A percentile compares a stretch with the other conserved stretches of the same genome.
These are phyloP conservation scores for Diaphora mendica DNA, from an alignment of 2,888 invertebrate genomes.

Conservation along the genomic window DNA sequence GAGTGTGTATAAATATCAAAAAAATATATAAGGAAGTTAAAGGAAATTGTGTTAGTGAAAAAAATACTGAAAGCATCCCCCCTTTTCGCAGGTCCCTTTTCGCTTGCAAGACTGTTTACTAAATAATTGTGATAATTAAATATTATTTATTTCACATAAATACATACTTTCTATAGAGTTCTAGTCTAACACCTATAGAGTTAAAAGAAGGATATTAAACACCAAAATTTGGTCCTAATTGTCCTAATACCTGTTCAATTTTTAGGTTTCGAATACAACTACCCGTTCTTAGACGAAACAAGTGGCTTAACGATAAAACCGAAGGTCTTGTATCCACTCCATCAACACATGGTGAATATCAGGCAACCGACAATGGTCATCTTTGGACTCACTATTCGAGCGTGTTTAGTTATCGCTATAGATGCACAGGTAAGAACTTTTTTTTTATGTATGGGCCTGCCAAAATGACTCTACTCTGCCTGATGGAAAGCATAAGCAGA, in stretches of 20 bases:
- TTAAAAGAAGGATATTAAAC: background rate
- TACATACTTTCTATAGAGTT: background rate
- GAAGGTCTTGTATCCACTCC: constrained; percentile 89
- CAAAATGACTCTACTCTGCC: no score
- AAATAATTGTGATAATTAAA: background rate
- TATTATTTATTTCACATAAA: background rate
- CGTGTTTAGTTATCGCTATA: constrained; percentile 85
- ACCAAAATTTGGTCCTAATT: background rate
- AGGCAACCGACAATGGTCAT: constrained; percentile 90
- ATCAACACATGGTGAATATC: constrained; percentile 92
- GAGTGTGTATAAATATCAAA: constrained; percentile 14
- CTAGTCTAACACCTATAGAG: background rate
- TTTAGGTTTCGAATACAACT: constrained; percentile 89
- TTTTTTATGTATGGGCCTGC: no score
- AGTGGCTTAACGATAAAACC: constrained; percentile 86
- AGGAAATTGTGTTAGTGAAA: background rate
- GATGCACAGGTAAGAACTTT: constrained; percentile 77
- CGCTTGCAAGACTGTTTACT: background rate
- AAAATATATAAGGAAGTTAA: background rate
- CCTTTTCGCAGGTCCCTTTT: background rate
- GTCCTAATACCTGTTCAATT: constrained; percentile 22
- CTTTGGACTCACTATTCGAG: constrained; percentile 90
- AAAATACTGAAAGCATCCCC: background rate
- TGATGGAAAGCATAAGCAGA: no score
- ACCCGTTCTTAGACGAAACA: constrained; percentile 89